Base-by-base conservation (phyloP, 2,888 invertebrate genomes). In the Xanthia togata region DNA sequence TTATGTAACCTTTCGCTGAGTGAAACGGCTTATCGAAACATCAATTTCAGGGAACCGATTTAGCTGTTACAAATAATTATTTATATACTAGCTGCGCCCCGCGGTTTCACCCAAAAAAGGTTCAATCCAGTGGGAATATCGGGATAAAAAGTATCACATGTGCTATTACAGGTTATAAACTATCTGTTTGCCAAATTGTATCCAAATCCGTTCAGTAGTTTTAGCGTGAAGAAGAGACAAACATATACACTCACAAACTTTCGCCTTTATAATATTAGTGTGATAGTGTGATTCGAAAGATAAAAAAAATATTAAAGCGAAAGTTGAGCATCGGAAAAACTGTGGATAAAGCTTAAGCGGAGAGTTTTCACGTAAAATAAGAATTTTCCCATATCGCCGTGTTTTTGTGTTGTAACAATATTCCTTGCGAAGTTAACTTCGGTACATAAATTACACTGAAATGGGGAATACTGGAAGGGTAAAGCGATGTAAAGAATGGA, bases 311-410 rank as follows among this genome's bases (percentile, higher is more conserved):
- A 76, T n/a, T 76, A 81, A 86, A 82, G 82, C 79, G 70, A 84
- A 89, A 89, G 82, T 89, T 89, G 64, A 79, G 70, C 74, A 81
- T 86, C 67, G 79, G 44, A 67, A 81, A 86, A 70, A 73, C 73
- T 75, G 70, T 71, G 41, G 41, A 71, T 79, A 82, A 84, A 82
- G 81, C 71, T 81, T 73, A 68, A 70, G 57, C 70, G 53, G 83
- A 2, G 31, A 86, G 81, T 78, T 88, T 78, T 65, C 75, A 63
- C 76, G 64, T 79, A 80, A 87, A 87, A 82, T 86, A 78, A 80
- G 55, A 81, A 67, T 77, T 69, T 80, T 77, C 59, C 41, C 79
- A 71, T 74, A 78, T 76, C n/a, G 65, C 65, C 55, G 67, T 78
- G 69, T 86, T 83, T 86, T 81, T 80, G 47, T 84, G 47, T 70